Percentiles rank a stretch among this genome's conserved stretches.
Evolutionary conservation across 2,113 vertebrate species (phyloP).

Genomic region (Oreochromis spilurus): DNA sequence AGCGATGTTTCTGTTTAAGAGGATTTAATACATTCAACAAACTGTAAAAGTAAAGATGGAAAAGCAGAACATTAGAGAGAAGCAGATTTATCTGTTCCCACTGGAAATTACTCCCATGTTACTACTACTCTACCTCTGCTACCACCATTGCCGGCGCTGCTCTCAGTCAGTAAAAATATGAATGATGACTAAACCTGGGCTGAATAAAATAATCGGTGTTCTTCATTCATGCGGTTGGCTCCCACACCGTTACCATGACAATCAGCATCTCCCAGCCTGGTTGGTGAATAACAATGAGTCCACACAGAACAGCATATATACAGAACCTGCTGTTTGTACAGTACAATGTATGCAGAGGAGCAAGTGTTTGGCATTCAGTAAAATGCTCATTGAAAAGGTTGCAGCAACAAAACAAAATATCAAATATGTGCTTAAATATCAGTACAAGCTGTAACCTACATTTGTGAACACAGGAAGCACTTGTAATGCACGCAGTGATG

Average conservation of each 20-base stretch:
- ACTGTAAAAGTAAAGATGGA: neutral
- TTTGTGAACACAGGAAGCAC: neutral
- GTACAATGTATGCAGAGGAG: neutral
- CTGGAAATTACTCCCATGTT: neutral
- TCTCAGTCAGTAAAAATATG: neutral
- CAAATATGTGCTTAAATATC: neutral
- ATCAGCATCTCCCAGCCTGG: neutral
- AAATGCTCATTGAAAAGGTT: neutral
- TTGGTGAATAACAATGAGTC: neutral
- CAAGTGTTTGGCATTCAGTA: neutral
- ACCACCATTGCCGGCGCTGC: neutral
- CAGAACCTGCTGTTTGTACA: neutral
- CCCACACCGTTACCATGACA: slow-evolving; percentile 21
- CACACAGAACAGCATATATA: neutral
- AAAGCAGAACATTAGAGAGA: neutral
- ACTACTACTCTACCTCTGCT: neutral
- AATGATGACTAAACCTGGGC: neutral
- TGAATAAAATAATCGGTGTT: neutral
- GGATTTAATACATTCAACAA: neutral
- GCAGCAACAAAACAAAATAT: neutral
- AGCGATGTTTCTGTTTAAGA: neutral
- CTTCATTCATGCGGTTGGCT: neutral
- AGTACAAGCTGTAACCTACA: neutral
- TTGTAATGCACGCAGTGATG: neutral
- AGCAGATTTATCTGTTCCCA: neutral